Evolutionary conservation across 2,113 vertebrate genomes (phyloP), one percentile per base, ranked within the genome.

Genomic region (Petroica traversi): DNA sequence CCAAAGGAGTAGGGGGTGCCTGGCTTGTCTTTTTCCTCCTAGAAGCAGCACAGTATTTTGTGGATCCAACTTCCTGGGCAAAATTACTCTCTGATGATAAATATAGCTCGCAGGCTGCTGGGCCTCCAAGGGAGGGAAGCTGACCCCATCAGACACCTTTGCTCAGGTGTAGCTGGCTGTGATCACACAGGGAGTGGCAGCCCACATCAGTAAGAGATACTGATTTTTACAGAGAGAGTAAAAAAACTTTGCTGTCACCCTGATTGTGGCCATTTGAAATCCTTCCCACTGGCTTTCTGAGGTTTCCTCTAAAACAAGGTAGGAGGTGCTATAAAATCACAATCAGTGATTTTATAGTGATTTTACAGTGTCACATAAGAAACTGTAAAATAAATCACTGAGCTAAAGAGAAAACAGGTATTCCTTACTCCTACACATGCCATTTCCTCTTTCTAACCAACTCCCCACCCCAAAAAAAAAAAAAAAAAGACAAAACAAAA

Each of bases 401-500:
- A 87, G 3, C 5, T 31, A 43, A 89, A 81, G 12, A 83, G 16
- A 55, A 79, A 66, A 31, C 24, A 7, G 4, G 6, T 83, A 4
- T 69, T 73, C 25, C 11, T 71, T 46, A 41, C 14, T 9, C 5
- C 51, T 78, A 36, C 15, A 23, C 45, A 29, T 5, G 34, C 33
- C 20, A 55, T 22, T 36, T 87, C 24, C 24, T 91, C 29, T 61
- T 41, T 51, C 34, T 34, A 49, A 48, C 0, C 14, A 31, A 2
- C 8, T 22, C 17, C 8, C 4, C 10, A 4, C 5, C 1, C 3
- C 3, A 8, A 10, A 2, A 7, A 4, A 9, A 46, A 46, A 45
- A 29, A 24, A n/a, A 14, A 49, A 7, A 7, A 8, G 7, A 14
- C 11, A 48, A 34, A 12, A 16, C n/a, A 48, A 28, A 36, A 20